Evolutionary conservation across 1,140 invertebrate species (phyloP).

Genomic region (Pogonognathellus flavescens): DNA sequence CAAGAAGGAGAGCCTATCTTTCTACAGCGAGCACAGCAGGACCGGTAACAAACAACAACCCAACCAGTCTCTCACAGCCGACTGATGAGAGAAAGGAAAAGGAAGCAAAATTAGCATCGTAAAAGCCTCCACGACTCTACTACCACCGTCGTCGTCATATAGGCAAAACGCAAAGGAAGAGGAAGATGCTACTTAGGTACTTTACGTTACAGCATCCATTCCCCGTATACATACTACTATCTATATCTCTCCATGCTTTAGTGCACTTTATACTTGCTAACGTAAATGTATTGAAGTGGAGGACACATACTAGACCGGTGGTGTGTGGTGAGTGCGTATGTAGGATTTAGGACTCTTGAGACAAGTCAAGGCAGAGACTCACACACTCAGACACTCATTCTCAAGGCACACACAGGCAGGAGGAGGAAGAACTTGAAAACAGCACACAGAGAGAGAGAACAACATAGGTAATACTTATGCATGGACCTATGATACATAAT

Average conservation of each 20-base stretch:
- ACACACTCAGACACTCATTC: no score
- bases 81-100: constrained; percentile 42
- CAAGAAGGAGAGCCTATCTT: no score
- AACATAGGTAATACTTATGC: no score
- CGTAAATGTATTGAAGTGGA: background rate
- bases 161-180: background rate
- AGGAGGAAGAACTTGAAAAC: no score
- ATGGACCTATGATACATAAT: background rate
- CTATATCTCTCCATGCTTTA: background rate
- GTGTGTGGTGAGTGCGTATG: no score
- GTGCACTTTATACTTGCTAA: background rate
- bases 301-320: no score
- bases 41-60: constrained; percentile 17
- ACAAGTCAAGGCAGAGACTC: no score
- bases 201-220: background rate
- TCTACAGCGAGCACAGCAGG: background rate
- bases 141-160: no score
- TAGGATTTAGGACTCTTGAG: no score
- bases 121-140: no score
- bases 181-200: background rate
- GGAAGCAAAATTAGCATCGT: background rate
- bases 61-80: constrained; percentile 31
- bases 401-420: no score
- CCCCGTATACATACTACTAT: background rate
- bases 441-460: no score